Percentiles rank a stretch among this genome's conserved stretches.
These are phyloP conservation scores for Dicroscelio sp. DNA, from an alignment of 2,888 invertebrate species.

Conservation along the genomic window DNA sequence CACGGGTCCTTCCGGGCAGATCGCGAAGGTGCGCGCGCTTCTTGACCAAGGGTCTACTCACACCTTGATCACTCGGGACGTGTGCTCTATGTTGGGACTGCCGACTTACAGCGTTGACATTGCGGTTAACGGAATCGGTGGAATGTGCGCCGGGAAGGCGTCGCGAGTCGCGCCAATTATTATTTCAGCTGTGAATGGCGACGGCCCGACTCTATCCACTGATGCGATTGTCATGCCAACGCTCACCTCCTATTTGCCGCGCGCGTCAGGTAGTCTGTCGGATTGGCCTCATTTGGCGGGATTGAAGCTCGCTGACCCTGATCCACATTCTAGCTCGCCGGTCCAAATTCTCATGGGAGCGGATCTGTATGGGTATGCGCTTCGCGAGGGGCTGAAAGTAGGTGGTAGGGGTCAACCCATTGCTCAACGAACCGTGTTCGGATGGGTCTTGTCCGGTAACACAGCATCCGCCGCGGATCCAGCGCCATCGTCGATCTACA, in stretches of 20 bases:
- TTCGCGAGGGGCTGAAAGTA: not conserved
- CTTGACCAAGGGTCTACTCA: constrained; percentile 6
- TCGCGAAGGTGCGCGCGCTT: not conserved
- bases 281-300: not conserved
- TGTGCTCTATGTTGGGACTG: not conserved
- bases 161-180: not conserved
- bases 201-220: not conserved
- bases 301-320: not conserved
- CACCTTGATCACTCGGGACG: not conserved
- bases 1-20: not conserved
- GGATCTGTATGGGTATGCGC: not conserved
- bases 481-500: not conserved
- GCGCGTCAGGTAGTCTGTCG: not conserved
- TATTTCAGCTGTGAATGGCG: not conserved
- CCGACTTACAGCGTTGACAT: not conserved
- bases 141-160: not conserved
- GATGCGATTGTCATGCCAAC: not conserved
- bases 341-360: not conserved
- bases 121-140: not conserved
- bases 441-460: not conserved
- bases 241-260: not conserved
- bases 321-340: not conserved
- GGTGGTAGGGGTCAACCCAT: not conserved
- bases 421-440: not conserved
- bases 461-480: not conserved